phyloP scores from a whole-genome alignment of 2,888 invertebrate species.

The Xanthorhoe designata region DNA sequence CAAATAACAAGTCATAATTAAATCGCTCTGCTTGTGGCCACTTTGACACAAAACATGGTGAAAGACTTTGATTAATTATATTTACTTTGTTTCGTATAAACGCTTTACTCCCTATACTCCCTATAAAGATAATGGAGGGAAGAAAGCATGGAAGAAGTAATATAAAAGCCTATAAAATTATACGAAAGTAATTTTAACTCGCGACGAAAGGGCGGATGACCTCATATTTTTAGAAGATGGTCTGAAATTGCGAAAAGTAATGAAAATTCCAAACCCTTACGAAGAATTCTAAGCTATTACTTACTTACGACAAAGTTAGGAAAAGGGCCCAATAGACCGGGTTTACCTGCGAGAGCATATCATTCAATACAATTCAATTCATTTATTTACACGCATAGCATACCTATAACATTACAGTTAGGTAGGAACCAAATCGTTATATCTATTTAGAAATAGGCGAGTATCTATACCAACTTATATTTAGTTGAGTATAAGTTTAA shows the following conservation, averaged over 20 bases:
- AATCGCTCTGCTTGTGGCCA: constrained; percentile 15
- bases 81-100: constrained; percentile 46
- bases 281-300: neutral
- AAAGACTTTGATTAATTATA: constrained; percentile 69
- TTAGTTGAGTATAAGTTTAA: too few species aligned
- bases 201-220: constrained; percentile 35
- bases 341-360: too few species aligned
- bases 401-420: too few species aligned
- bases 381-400: too few species aligned
- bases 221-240: constrained; percentile 22
- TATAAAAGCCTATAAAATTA: constrained; percentile 44
- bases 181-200: constrained; percentile 46
- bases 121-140: constrained; percentile 38
- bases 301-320: neutral
- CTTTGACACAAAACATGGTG: constrained; percentile 1
- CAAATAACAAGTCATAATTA: too few species aligned
- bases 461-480: too few species aligned
- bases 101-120: constrained; percentile 27
- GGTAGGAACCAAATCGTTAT: too few species aligned
- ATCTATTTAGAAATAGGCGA: too few species aligned
- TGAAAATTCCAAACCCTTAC: constrained; percentile 4
- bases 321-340: neutral
- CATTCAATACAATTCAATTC: too few species aligned
- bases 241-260: constrained; percentile 6
- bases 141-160: constrained; percentile 36